Evolutionary conservation across 2,113 vertebrate genomes (phyloP), one percentile per base, ranked within the genome.

Genomic region (Pomatorhinus ruficollis): DNA sequence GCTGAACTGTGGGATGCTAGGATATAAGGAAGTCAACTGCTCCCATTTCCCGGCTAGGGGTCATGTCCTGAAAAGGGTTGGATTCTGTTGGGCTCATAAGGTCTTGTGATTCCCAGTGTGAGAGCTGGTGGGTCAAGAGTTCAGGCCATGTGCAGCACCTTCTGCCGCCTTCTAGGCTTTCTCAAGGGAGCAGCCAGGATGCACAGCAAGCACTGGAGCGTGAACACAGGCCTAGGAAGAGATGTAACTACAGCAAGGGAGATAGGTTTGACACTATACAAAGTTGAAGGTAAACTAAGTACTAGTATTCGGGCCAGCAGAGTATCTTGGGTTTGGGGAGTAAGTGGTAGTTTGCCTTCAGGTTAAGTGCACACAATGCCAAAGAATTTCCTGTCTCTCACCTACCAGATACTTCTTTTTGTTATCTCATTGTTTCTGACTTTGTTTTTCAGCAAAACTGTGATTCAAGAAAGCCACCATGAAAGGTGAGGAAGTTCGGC

Each of bases 401-500:
- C 27, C 27, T 10, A 28, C 33, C 33, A 35, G 24, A 27, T 77
- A 7, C 14, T 40, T 65, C 37, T 9, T 53, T 68, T 90, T 40
- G 6, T 78, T 30, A 19, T 60, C 28, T 77, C 19, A 2, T 63
- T 52, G 14, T 27, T 80, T 88, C 83, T 89, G 75, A 42, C 18
- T 69, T 84, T 93, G 35, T 85, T 72, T 96, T 94, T 71, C 87
- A 94, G 90, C 87, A 94, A 86, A 84, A 37, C 40, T 16, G 65
- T 77, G 81, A 80, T 60, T 81, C 61, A 39, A 71, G 70, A 87
- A 72, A 90, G 78, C 77, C 88, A 93, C 56, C 50, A 99, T 99
- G 99, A 98, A 98, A 11, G 97, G 97, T 39, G 99, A 98, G 30
- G 99, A 99, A 56, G 96, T 97, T 83, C 98, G 98, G 49, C 97